Evolutionary conservation across 2,113 vertebrate species (phyloP).

Genomic region (Caretta caretta): DNA sequence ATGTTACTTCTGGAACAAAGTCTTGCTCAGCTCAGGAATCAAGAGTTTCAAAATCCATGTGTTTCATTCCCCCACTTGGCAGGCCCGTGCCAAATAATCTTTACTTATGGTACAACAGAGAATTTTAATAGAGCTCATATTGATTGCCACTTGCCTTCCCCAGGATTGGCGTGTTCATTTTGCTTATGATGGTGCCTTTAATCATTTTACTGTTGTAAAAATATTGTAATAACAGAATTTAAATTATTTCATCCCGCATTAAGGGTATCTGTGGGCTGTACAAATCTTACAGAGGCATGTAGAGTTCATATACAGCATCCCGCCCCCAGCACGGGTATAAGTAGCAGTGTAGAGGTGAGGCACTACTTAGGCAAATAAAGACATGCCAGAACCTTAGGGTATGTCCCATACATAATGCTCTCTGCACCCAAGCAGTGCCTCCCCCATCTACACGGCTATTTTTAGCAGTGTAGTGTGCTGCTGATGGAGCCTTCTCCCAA

Average conservation of each 20-base stretch:
- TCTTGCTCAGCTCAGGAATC: constrained; percentile 53
- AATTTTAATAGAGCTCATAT: not conserved
- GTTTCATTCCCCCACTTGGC: constrained; percentile 72
- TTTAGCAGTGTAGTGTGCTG: not conserved
- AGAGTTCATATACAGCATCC: not conserved
- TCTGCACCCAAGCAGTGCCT: not conserved
- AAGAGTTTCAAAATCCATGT: constrained; percentile 29
- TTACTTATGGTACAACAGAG: constrained; percentile 38
- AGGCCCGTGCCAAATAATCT: constrained; percentile 61
- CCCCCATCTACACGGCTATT: not conserved
- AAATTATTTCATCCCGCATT: not conserved
- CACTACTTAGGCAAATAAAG: not conserved
- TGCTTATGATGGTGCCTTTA: not conserved
- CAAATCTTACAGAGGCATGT: not conserved
- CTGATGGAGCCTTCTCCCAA: not conserved
- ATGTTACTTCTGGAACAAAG: constrained; percentile 47
- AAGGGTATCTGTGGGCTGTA: not conserved
- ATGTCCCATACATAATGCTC: not conserved
- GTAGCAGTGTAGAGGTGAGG: not conserved
- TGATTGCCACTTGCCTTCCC: not conserved
- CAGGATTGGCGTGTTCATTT: rapidly evolving
- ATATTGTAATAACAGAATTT: not conserved
- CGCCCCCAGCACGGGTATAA: not conserved
- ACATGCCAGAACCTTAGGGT: not conserved
- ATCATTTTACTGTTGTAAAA: not conserved